These are phyloP conservation scores for Columbina picui DNA, from an alignment of 2,113 vertebrate species.

Conservation along the genomic window DNA sequence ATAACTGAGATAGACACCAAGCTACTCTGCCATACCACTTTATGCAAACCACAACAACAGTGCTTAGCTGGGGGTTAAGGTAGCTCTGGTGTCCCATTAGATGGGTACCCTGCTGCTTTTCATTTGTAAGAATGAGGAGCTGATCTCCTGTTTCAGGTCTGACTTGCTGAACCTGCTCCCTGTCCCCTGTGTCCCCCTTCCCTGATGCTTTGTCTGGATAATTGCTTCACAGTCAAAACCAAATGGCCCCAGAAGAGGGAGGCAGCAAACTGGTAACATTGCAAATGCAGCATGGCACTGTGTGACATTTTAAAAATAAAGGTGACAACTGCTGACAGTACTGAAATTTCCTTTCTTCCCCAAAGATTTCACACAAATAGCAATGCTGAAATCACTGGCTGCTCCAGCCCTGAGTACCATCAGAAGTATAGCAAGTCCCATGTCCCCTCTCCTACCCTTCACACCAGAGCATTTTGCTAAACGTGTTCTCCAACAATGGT, in stretches of 20 bases:
- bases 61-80: background rate
- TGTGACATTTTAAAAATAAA: background rate
- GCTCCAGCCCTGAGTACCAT: background rate
- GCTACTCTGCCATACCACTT: background rate
- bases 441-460: background rate
- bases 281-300: accelerated
- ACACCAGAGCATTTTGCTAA: background rate
- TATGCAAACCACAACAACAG: constrained; percentile 27
- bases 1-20: background rate
- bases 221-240: background rate
- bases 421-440: background rate
- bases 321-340: background rate
- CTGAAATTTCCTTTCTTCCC: background rate
- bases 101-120: constrained; percentile 23
- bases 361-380: background rate
- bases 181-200: background rate
- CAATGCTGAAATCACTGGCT: background rate
- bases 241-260: background rate
- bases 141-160: constrained; percentile 27
- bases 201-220: background rate
- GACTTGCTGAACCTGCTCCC: background rate
- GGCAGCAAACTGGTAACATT: background rate
- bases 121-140: constrained; percentile 27
- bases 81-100: constrained; percentile 42
- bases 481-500: background rate